A percentile compares a stretch with the other conserved stretches of the same genome.
Conservation (phyloP, 2,888 invertebrate genomes). For the Cephus runcator region DNA sequence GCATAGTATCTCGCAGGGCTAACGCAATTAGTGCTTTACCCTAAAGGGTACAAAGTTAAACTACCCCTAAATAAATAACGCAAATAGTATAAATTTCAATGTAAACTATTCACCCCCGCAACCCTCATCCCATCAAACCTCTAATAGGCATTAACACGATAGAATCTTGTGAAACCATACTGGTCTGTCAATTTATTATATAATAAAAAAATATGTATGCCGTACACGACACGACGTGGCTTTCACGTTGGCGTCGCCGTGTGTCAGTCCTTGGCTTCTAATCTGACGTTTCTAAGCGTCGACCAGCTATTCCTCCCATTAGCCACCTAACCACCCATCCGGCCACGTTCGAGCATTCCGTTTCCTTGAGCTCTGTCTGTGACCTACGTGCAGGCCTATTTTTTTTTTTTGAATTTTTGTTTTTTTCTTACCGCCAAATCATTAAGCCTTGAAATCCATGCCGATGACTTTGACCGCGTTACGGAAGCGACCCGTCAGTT, state of each 20-base stretch:
- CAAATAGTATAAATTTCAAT: neutral
- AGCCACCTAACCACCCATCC: neutral
- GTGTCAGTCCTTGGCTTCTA: conserved; percentile 61
- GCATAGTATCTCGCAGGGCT: neutral
- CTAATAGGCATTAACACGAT: conserved; percentile 57
- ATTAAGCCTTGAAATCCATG: neutral
- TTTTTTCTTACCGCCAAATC: neutral
- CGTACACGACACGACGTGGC: conserved; percentile 32
- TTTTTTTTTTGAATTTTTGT: neutral
- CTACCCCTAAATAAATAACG: neutral
- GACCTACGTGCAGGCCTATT: neutral
- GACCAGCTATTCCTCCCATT: neutral
- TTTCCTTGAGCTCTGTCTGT: neutral
- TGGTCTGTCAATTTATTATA: conserved; percentile 53
- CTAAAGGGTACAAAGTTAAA: neutral
- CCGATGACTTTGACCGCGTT: neutral
- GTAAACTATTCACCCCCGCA: neutral
- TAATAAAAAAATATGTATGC: conserved; percentile 62
- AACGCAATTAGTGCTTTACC: neutral
- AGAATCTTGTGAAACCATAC: conserved; percentile 56
- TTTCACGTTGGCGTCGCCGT: conserved; percentile 33
- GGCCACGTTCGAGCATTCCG: neutral
- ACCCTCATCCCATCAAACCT: conserved; percentile 6
- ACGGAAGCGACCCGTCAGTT: neutral
- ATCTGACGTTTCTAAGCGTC: conserved; percentile 49